Conservation (phyloP, 2,797 vertebrate species). For the Myotis daubentonii region DNA sequence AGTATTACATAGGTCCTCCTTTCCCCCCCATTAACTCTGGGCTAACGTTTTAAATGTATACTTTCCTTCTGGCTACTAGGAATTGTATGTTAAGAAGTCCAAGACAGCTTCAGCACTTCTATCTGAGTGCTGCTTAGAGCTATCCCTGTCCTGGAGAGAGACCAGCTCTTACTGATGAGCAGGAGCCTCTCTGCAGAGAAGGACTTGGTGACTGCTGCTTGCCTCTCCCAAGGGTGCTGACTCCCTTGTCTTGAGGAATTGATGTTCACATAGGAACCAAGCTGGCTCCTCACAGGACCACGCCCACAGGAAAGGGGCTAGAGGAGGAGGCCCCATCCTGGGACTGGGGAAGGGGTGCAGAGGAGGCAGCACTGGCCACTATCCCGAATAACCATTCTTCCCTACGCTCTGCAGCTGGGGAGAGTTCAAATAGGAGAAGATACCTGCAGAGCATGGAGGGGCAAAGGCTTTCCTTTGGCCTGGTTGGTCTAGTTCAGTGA, state of each 20-base stretch:
- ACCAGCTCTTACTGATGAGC: background rate
- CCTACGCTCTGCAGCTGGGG: background rate
- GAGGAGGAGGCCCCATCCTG: background rate
- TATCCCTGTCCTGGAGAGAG: background rate
- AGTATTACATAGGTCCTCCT: too few species aligned
- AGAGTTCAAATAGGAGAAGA: background rate
- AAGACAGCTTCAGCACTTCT: background rate
- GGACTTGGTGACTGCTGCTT: background rate
- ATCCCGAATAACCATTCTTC: background rate
- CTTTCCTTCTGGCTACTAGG: background rate
- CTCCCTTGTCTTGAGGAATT: background rate
- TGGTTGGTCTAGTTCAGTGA: background rate
- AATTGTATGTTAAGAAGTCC: background rate
- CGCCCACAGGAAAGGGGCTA: background rate
- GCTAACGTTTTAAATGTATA: background rate
- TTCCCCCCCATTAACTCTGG: background rate
- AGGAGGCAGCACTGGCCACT: background rate
- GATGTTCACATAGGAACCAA: background rate
- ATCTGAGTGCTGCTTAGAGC: background rate
- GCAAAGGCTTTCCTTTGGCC: background rate
- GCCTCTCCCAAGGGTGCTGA: background rate
- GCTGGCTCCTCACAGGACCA: background rate
- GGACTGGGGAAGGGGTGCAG: background rate
- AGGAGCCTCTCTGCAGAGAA: background rate
- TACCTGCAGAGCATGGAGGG: background rate